Conservation (phyloP, 2,888 invertebrate species). For the Lapara coniferarum region DNA sequence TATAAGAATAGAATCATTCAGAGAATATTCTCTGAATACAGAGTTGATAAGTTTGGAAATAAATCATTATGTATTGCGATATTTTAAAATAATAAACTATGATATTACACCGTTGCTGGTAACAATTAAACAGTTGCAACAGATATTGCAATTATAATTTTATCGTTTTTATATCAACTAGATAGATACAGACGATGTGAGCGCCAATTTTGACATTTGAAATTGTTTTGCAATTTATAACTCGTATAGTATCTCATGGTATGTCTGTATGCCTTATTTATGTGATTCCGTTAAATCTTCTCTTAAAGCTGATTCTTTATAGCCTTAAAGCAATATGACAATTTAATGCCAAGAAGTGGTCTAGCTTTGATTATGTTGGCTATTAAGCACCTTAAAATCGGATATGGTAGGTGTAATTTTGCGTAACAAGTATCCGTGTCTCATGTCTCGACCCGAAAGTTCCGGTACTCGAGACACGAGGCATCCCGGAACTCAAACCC, state of each 20-base stretch:
- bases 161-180: neutral
- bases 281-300: neutral
- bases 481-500: too few species aligned
- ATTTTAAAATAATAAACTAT: neutral
- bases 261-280: too few species aligned
- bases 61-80: neutral
- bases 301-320: neutral
- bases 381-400: too few species aligned
- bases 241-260: too few species aligned
- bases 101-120: neutral
- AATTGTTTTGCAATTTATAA: neutral
- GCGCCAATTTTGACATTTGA: neutral
- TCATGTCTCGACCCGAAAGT: too few species aligned
- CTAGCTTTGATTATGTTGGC: too few species aligned
- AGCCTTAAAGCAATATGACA: too few species aligned
- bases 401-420: too few species aligned
- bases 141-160: slow-evolving; percentile 1
- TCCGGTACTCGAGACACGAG: too few species aligned
- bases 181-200: neutral
- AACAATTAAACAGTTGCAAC: slow-evolving; percentile 1
- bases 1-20: too few species aligned
- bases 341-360: too few species aligned
- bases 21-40: neutral
- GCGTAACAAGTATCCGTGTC: too few species aligned
- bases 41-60: neutral